Base-by-base conservation (phyloP, 2,113 vertebrate genomes). In the Ciconia stormi region DNA sequence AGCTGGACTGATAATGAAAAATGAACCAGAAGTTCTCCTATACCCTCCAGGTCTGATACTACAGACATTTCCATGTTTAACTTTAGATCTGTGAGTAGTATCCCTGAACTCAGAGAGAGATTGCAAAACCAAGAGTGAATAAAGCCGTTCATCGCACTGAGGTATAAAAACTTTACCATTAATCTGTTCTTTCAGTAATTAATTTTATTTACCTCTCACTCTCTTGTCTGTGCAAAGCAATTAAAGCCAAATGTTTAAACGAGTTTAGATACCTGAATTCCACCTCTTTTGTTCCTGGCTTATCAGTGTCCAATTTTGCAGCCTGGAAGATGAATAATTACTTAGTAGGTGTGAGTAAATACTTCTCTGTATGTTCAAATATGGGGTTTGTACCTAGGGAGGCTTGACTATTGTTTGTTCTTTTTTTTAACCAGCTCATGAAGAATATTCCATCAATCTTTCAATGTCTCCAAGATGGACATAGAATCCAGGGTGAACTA, bases 381-480 rank as follows among this genome's bases (percentile, higher is more conserved):
- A 72, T 3, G 4, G 40, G 25, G 5, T 74, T 74, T 82, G 47
- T 67, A 38, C 34, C 26, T 32, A 53, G 49, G 44, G 44, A 78
- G 3, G 12, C 12, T 71, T 49, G 26, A 29, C 8, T 74, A 23
- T 23, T 34, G 38, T 52, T 55, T 73, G 38, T 5, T 50, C 9
- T 40, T 44, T 82, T 69, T 49, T 78, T 76, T 85, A 65, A 80
- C 32, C n/a, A 98, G 98, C 96, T 99, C 30, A 97, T 98, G 98
- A 98, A 98, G 97, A 98, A 98, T 90, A 95, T 98, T 99, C 90
- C 98, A 98, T 87, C 98, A 98, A 82, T 98, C 97, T 44, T 99
- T 98, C 87, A 98, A 97, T 6, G 97, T 97, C 15, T 99, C 98
- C 50, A 98, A 98, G 96, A 98, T 95, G 1, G 98, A 98, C 96